A percentile compares a stretch with the other conserved stretches of the same genome.
Evolutionary conservation across 2,113 vertebrate species (phyloP).

Genomic region (Dromiciops gliroides): DNA sequence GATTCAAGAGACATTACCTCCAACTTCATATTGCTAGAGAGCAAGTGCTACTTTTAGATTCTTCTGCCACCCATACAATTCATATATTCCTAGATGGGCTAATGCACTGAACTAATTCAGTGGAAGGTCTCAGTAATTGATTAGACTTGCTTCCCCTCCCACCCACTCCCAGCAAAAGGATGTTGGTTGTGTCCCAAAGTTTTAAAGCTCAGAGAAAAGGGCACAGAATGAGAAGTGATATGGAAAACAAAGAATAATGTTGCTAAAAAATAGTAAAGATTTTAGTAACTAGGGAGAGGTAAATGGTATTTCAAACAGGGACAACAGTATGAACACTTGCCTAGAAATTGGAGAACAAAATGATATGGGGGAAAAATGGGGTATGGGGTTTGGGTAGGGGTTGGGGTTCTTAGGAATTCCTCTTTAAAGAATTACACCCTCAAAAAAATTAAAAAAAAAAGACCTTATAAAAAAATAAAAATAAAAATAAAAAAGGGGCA

Average conservation of each 20-base stretch:
- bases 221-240: not conserved
- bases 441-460: too few species aligned
- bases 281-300: not conserved
- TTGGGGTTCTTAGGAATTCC: too few species aligned
- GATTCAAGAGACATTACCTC: not conserved
- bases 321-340: not conserved
- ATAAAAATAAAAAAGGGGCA: too few species aligned
- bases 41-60: not conserved
- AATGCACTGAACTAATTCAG: not conserved
- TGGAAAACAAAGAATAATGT: not conserved
- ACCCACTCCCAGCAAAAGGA: not conserved
- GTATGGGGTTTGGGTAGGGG: too few species aligned
- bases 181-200: not conserved
- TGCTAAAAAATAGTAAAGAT: not conserved
- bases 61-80: not conserved
- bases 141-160: not conserved
- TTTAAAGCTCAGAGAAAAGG: not conserved
- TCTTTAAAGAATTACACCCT: too few species aligned
- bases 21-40: not conserved
- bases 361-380: too few species aligned
- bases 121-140: not conserved
- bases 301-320: not conserved
- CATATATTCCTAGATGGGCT: not conserved
- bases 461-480: too few species aligned
- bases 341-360: not conserved